phyloP scores from a whole-genome alignment of 1,140 invertebrate genomes.

The Tetraneura akinire region DNA sequence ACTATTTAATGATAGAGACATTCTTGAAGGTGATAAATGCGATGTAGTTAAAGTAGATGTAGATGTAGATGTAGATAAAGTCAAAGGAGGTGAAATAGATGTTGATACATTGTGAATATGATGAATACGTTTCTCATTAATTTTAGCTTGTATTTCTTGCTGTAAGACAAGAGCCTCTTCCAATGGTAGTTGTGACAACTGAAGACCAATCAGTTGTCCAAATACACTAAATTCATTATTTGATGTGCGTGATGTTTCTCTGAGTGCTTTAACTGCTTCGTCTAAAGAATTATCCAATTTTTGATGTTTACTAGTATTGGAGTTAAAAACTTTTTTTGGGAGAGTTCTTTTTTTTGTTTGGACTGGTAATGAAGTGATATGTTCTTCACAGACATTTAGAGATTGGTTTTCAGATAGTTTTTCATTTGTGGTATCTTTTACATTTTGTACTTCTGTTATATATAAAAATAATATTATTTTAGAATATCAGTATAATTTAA shows the following conservation, averaged over 20 bases:
- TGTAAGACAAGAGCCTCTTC: background rate
- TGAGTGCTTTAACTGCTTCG: background rate
- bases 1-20: no score
- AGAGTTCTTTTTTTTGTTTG: constrained; percentile 17
- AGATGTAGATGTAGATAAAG: no score
- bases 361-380: background rate
- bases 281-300: constrained; percentile 27
- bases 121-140: background rate
- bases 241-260: constrained; percentile 18
- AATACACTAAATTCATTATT: constrained; percentile 24
- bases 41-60: no score
- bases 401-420: no score
- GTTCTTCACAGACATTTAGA: no score
- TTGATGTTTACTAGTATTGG: background rate
- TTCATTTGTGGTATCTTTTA: background rate
- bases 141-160: background rate
- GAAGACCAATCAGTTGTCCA: constrained; percentile 55
- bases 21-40: no score
- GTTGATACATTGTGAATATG: background rate
- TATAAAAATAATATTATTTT: background rate
- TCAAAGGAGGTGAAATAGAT: background rate
- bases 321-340: background rate
- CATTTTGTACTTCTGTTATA: background rate
- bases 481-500: no score
- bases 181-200: constrained; percentile 49